phyloP scores from a whole-genome alignment of 2,888 invertebrate genomes.

The Metallyticus violacea region DNA sequence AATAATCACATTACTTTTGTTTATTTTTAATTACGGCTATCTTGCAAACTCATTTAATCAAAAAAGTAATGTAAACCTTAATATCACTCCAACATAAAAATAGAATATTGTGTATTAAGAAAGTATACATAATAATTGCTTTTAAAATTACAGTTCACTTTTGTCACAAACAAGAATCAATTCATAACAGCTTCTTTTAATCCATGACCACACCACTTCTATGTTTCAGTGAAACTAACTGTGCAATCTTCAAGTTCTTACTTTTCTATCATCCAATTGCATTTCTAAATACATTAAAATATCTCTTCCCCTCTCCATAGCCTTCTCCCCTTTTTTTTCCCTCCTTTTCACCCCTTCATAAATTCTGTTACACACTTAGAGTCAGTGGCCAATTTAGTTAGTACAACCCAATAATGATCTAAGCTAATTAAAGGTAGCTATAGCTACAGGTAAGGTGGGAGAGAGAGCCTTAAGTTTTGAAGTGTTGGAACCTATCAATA shows the following conservation, averaged over 20 bases:
- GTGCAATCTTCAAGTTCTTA: slow-evolving; percentile 1
- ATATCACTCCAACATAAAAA: no score
- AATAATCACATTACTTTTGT: no score
- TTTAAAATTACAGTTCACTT: not conserved
- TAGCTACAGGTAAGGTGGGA: not conserved
- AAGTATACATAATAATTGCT: no score
- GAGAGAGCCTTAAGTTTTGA: not conserved
- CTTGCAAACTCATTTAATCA: no score
- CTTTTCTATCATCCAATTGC: slow-evolving; percentile 21
- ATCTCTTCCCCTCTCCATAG: not conserved
- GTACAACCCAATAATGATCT: slow-evolving; percentile 33
- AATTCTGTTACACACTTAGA: slow-evolving; percentile 4
- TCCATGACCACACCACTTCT: not conserved
- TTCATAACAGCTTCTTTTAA: not conserved
- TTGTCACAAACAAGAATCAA: not conserved
- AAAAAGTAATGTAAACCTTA: no score
- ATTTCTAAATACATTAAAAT: slow-evolving; percentile 31
- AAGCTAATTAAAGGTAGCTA: slow-evolving; percentile 23
- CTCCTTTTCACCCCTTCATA: slow-evolving; percentile 8
- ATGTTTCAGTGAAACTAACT: slow-evolving; percentile 12
- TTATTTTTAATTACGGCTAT: no score
- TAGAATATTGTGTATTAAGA: no score
- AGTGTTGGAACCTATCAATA: not conserved
- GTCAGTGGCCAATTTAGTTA: slow-evolving; percentile 27
- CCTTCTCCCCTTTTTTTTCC: not conserved